These are phyloP conservation scores for Hypena proboscidalis DNA, from an alignment of 2,888 invertebrate species.

Conservation along the genomic window DNA sequence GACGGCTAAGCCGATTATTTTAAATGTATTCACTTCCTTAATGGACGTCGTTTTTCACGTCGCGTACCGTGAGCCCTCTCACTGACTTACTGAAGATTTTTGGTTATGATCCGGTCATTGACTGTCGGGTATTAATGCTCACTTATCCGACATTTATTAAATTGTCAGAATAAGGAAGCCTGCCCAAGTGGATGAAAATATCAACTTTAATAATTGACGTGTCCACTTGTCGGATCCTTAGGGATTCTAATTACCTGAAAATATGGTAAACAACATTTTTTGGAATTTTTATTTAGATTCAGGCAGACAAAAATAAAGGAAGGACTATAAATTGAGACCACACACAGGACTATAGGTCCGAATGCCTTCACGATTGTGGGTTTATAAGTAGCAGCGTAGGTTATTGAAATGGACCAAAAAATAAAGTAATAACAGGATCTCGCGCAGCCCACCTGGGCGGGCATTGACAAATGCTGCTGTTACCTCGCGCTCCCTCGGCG, in stretches of 20 bases:
- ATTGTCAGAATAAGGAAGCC: conserved; percentile 58
- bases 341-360: conserved; percentile 39
- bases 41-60: conserved; percentile 84
- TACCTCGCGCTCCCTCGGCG: conserved; percentile 57
- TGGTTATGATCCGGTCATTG: conserved; percentile 83
- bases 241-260: conserved; percentile 24
- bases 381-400: conserved; percentile 55
- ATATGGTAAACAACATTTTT: conserved; percentile 8
- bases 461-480: conserved; percentile 77
- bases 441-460: conserved; percentile 73
- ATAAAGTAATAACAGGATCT: conserved; percentile 73
- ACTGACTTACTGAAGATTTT: conserved; percentile 82
- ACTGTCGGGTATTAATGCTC: conserved; percentile 74
- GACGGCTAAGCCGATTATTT: conserved; percentile 85
- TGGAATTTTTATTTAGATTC: conserved; percentile 3
- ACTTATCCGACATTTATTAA: conserved; percentile 74
- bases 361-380: conserved; percentile 40
- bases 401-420: conserved; percentile 72
- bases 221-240: conserved; percentile 36
- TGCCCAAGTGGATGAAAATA: conserved; percentile 49
- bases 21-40: conserved; percentile 86
- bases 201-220: conserved; percentile 50
- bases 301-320: conserved; percentile 10
- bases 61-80: conserved; percentile 64
- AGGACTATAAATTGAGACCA: conserved; percentile 26